Evolutionary conservation across 2,113 vertebrate genomes (phyloP), one percentile per base, ranked within the genome.

Genomic region (Ranitomeya imitator): DNA sequence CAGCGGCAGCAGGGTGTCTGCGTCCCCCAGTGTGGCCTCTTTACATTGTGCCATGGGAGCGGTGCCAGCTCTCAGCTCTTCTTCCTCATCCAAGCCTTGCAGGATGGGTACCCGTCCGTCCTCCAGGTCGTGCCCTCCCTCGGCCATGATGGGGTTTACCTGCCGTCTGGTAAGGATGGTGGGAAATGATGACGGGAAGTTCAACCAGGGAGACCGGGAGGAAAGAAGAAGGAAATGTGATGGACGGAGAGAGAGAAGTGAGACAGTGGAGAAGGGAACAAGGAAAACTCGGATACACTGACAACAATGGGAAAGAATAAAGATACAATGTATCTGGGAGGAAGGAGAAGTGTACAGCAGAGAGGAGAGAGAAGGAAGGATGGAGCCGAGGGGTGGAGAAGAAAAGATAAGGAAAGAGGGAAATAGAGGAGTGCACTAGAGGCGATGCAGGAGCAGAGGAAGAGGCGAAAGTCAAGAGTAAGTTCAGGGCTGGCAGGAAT

Each of bases 1-100:
- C n/a, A 94, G 92, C 52, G 93, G 94, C 15, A 86, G 51, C 74
- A 94, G 92, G 80, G 23, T 55, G 13, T 84, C 71, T 67, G 79
- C 12, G 31, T 61, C 52, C 59, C 51, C 57, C 19, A 65, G 79
- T 52, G 57, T 1, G 11, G 87, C 59, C 18, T 83, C 71, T 51
- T 61, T 83, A 82, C 15, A 19, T 52, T 59, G 79, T 19, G 45
- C 37, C 31, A 69, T 71, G 31, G 79, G 69, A 45, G 86, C 83
- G 18, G 59, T 77, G 52, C 79, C 21, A 31, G 79, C 55, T 83
- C 11, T 83, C 67, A 76, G 45, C 54, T 82, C 65, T 51, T 77
- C 73, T 31, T 78, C 80, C 4, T 88, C 80, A 23, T 63, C 31
- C 60, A 78, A 23, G 60, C 55, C 81, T 69, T 63, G 71, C 10